Evolutionary conservation across 2,113 vertebrate genomes (phyloP).

Genomic region (Verasper variegatus): DNA sequence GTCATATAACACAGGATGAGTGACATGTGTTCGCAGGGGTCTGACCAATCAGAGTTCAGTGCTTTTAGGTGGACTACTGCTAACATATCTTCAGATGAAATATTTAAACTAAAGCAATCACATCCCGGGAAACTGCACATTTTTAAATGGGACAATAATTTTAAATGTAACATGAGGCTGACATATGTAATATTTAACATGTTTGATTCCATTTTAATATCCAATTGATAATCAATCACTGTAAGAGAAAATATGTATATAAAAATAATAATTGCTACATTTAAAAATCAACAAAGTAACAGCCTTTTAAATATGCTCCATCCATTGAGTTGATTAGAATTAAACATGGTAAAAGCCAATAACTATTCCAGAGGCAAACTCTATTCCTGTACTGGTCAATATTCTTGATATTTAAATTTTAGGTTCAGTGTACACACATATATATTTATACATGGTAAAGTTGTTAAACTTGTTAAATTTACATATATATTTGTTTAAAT

Average conservation of each 20-base stretch:
- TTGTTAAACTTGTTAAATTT: too few species aligned
- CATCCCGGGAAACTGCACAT: neutral
- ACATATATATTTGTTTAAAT: neutral
- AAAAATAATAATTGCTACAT: too few species aligned
- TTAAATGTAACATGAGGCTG: too few species aligned
- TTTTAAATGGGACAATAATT: too few species aligned
- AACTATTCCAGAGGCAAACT: neutral
- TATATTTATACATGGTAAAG: too few species aligned
- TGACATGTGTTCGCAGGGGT: too few species aligned
- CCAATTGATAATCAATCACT: neutral
- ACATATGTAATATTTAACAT: too few species aligned
- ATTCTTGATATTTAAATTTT: neutral
- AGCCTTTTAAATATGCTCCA: neutral
- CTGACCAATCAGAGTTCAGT: neutral
- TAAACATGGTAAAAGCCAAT: neutral
- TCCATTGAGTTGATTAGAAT: neutral
- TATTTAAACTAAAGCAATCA: neutral
- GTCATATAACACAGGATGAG: neutral
- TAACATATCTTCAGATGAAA: neutral
- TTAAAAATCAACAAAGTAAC: too few species aligned
- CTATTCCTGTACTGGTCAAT: neutral
- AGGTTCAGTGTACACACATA: too few species aligned
- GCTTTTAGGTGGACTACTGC: neutral
- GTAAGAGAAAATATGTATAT: too few species aligned
- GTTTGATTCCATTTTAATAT: neutral